Percentiles rank a stretch among this genome's conserved stretches.
phyloP scores from a whole-genome alignment of 2,888 invertebrate genomes.

The Pseudanteris insignis region DNA sequence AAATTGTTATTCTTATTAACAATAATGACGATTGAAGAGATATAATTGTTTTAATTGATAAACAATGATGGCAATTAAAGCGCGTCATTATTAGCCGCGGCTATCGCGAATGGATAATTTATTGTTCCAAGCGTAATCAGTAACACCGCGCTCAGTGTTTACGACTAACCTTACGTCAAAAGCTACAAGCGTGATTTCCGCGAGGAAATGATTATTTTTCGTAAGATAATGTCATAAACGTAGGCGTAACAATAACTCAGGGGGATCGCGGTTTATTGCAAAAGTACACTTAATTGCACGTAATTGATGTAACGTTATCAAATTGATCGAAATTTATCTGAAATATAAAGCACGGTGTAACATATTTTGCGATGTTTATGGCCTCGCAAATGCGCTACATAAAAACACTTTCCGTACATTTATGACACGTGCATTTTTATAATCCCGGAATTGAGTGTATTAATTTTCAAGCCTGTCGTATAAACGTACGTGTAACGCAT shows the following conservation, averaged over 20 bases:
- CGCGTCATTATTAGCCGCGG: too few relatives aligned
- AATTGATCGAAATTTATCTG: conserved; percentile 22
- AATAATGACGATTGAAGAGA: too few relatives aligned
- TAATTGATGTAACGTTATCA: conserved; percentile 32
- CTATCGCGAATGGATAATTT: too few relatives aligned
- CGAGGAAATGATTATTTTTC: conserved; percentile 33
- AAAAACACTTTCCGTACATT: conserved; percentile 10
- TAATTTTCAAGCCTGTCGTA: too few relatives aligned
- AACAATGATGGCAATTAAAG: too few relatives aligned
- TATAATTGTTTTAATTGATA: too few relatives aligned
- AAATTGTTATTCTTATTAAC: too few relatives aligned
- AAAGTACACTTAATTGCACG: conserved; percentile 27
- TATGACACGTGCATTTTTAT: conserved; percentile 10
- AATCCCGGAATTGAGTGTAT: too few relatives aligned
- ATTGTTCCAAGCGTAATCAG: too few relatives aligned
- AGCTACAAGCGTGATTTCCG: conserved; percentile 26
- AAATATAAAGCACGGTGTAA: conserved; percentile 17
- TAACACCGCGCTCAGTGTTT: too few relatives aligned
- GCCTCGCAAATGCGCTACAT: conserved; percentile 7
- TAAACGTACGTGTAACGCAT: conserved; percentile 3
- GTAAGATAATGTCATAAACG: conserved; percentile 28
- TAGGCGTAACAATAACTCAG: conserved; percentile 30
- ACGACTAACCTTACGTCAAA: too few relatives aligned
- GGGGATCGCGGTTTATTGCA: conserved; percentile 19
- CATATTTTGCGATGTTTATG: conserved; percentile 18